Evolutionary conservation across 2,888 invertebrate species (phyloP), one percentile per base, ranked within the genome.

Genomic region (Drosophila formosana): DNA sequence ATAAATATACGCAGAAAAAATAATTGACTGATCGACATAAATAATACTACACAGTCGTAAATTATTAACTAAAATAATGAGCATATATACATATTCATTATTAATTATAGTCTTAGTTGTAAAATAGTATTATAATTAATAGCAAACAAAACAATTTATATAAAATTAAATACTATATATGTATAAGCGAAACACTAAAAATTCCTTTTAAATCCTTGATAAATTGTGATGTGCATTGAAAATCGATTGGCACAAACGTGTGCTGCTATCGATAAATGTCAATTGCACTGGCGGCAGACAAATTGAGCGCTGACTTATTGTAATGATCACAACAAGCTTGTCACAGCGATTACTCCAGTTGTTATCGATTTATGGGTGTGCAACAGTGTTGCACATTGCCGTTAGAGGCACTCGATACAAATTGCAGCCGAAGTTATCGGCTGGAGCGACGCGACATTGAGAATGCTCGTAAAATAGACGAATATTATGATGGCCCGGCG

Each of bases 251-350:
- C 34, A 34, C 5, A 4, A 5, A 28, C 9, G 11, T 37, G 37
- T 37, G 30, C 11, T n/a, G 11, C 25, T 50, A 50, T 50, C 50
- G 50, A 50, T 34, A 3, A 50, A 25, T 23, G n/a, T 7, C 50
- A 50, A n/a, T 6, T 23, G 25, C 2, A n/a, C 23, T 34, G 32
- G 7, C 25, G 4, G 25, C 34, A n/a, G 7, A 37, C 25, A 25
- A 51, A 34, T 34, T 7, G 4, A 1, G 4, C 34, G 25, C 23
- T 25, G 25, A 50, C 25, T 25, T 4, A 7, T 23, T 13, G 18
- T 9, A 30, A 7, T 30, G 23, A 32, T 55, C 53, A 34, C 34
- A 34, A 39, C 13, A 39, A n/a, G 34, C 34, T 34, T 39, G 39
- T 39, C n/a, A 13, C 6, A 4, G 3, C 39, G 39, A 41, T 41